Evolutionary conservation across 2,113 vertebrate genomes (phyloP).

Genomic region (Sardina pilchardus): DNA sequence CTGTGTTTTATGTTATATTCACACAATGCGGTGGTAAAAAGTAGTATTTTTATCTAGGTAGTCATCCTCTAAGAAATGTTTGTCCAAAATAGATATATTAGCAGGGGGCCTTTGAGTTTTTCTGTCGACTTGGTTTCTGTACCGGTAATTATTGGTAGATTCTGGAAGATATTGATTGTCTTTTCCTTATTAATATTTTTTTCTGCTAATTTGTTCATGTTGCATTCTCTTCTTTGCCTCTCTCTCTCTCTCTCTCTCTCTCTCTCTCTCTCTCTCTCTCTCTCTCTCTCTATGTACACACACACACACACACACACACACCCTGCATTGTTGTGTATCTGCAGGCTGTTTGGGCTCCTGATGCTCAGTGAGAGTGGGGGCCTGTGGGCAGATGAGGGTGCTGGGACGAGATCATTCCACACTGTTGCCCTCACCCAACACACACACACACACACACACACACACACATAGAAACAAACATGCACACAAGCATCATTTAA

Average conservation of each 20-base stretch:
- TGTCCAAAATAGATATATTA: no score
- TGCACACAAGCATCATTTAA: neutral
- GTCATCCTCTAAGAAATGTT: no score
- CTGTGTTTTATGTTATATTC: no score
- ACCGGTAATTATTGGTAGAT: no score
- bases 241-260: neutral
- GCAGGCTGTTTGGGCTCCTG: neutral
- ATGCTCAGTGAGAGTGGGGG: neutral
- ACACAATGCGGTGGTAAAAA: no score
- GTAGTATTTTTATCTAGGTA: no score
- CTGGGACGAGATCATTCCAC: neutral
- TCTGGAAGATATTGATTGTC: neutral
- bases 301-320: constrained; percentile 3
- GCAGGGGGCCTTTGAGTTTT: no score
- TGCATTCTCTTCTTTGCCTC: neutral
- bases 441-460: neutral
- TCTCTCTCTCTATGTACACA: no score
- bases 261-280: neutral
- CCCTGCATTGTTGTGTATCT: neutral
- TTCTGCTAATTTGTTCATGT: neutral
- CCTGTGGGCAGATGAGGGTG: neutral
- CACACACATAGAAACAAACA: neutral
- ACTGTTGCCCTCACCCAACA: neutral
- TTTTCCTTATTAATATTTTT: neutral
- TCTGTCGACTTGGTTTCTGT: no score